Evolutionary conservation across 2,888 invertebrate species (phyloP).

Genomic region (Ophion obscuratus): DNA sequence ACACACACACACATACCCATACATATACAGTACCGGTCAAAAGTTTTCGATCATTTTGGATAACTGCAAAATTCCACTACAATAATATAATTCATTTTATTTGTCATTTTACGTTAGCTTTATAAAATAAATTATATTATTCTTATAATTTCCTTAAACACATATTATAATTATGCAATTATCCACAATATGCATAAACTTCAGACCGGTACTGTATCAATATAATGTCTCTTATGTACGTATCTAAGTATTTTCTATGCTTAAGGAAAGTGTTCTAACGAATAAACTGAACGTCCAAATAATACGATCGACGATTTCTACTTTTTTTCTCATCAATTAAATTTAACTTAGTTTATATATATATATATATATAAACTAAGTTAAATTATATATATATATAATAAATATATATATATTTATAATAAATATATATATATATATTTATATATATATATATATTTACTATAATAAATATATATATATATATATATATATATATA

Average conservation of each 20-base stretch:
- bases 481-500: background rate
- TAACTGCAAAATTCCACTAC: too few species aligned
- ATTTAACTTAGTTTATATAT: background rate
- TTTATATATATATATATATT: background rate
- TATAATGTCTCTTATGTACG: slow-evolving; percentile 49
- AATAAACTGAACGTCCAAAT: background rate
- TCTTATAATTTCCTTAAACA: too few species aligned
- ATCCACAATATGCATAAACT: too few species aligned
- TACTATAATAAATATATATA: slow-evolving; percentile 15
- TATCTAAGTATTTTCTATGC: slow-evolving; percentile 38
- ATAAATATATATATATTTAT: background rate
- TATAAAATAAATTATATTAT: too few species aligned
- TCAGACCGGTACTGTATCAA: too few species aligned
- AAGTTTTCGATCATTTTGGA: too few species aligned
- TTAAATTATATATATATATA: slow-evolving; percentile 29
- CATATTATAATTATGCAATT: too few species aligned
- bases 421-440: slow-evolving; percentile 14
- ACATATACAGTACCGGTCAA: background rate
- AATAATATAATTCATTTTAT: too few species aligned
- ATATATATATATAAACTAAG: background rate
- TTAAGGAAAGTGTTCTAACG: slow-evolving; percentile 27
- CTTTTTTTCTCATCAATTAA: background rate
- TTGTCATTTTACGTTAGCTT: too few species aligned
- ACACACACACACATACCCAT: too few species aligned
- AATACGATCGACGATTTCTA: slow-evolving; percentile 53